Evolutionary conservation across 1,140 invertebrate species (phyloP).

Genomic region (Caenorhabditis tropicalis): DNA sequence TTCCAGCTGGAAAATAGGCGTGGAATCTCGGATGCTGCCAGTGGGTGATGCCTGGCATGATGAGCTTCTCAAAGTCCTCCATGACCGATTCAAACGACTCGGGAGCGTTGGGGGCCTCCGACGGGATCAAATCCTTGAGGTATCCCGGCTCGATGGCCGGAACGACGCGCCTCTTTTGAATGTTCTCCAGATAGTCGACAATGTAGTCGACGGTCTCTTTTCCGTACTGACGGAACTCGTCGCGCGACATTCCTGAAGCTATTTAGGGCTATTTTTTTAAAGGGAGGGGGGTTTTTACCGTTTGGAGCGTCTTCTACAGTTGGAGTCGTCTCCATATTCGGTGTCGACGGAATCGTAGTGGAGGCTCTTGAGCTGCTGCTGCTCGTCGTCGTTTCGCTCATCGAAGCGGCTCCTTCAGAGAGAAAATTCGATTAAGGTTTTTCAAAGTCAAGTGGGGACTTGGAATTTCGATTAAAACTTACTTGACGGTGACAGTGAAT

Average conservation of each 20-base stretch:
- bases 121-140: slow-evolving; percentile 80
- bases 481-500: slow-evolving; percentile 47
- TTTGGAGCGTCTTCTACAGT: slow-evolving; percentile 38
- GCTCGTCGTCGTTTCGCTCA: neutral
- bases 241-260: slow-evolving; percentile 80
- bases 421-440: no score
- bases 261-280: neutral
- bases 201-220: slow-evolving; percentile 98
- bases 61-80: slow-evolving; percentile 90
- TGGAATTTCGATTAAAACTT: slow-evolving; percentile 2
- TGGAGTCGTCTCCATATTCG: slow-evolving; percentile 28
- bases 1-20: slow-evolving; percentile 97
- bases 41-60: slow-evolving; percentile 97
- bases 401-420: slow-evolving; percentile 29
- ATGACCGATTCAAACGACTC: slow-evolving; percentile 92
- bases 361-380: slow-evolving; percentile 32
- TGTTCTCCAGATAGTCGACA: slow-evolving; percentile 88
- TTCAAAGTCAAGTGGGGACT: no score
- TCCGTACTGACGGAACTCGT: slow-evolving; percentile 86
- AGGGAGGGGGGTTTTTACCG: no score
- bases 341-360: slow-evolving; percentile 23
- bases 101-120: slow-evolving; percentile 83
- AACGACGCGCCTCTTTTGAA: slow-evolving; percentile 82
- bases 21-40: slow-evolving; percentile 99
- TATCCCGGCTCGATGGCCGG: slow-evolving; percentile 88